These are phyloP conservation scores for Serrognathus titanus DNA, from an alignment of 2,888 invertebrate genomes.

Conservation along the genomic window DNA sequence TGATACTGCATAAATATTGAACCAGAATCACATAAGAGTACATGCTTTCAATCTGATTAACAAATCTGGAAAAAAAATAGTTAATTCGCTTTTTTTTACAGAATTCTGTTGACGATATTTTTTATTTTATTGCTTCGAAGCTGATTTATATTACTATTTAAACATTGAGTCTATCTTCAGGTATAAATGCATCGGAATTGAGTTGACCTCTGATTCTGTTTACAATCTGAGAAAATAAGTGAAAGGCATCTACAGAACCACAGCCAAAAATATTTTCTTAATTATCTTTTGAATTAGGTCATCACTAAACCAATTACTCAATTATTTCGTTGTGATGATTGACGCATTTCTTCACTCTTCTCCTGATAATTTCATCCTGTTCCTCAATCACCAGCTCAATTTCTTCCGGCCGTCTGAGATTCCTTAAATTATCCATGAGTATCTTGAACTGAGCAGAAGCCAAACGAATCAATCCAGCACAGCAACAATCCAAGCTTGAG, in stretches of 20 bases:
- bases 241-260: too few species aligned
- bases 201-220: background rate
- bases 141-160: too few species aligned
- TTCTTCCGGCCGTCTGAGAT: constrained; percentile 15
- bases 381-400: constrained; percentile 7
- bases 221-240: too few species aligned
- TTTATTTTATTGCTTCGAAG: too few species aligned
- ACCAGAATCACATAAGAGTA: constrained; percentile 27
- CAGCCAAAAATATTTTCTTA: background rate
- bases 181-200: too few species aligned
- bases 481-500: constrained; percentile 26
- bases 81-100: too few species aligned
- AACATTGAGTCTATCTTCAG: too few species aligned
- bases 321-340: constrained; percentile 25
- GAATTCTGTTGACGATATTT: too few species aligned
- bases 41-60: constrained; percentile 23
- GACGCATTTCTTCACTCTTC: constrained; percentile 18
- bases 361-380: constrained; percentile 15
- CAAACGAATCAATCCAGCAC: constrained; percentile 23
- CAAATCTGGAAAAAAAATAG: constrained; percentile 24
- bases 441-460: constrained; percentile 27
- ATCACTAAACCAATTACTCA: constrained; percentile 12
- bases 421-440: constrained; percentile 26
- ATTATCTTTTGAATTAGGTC: background rate
- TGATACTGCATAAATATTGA: constrained; percentile 28